Evolutionary conservation across 2,888 invertebrate species (phyloP).

Genomic region (Cantharis lateralis): DNA sequence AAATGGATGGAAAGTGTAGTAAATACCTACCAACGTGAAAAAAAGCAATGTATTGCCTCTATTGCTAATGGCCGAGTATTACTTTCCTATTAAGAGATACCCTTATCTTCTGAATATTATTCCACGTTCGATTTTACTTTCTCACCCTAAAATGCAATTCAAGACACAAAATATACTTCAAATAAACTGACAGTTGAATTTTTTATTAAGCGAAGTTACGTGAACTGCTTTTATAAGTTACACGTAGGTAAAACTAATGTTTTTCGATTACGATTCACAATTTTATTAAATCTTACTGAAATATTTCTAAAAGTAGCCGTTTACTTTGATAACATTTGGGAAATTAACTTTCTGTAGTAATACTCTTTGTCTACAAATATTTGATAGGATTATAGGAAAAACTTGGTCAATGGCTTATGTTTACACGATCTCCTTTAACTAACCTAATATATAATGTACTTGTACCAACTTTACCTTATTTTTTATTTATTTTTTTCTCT

Average conservation of each 20-base stretch:
- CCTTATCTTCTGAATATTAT: not conserved
- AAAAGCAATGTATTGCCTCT: not conserved
- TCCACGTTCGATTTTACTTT: not conserved
- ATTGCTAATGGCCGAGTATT: not conserved
- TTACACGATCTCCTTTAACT: too few species aligned
- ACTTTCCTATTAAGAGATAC: not conserved
- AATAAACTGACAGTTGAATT: conserved; percentile 19
- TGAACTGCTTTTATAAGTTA: conserved; percentile 2
- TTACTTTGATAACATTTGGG: not conserved
- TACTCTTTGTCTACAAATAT: not conserved
- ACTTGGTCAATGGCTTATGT: too few species aligned
- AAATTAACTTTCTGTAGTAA: not conserved
- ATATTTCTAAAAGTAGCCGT: too few species aligned
- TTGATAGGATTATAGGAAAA: too few species aligned
- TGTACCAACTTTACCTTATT: too few species aligned
- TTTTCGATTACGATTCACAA: not conserved
- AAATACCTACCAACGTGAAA: not conserved
- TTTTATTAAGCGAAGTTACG: conserved; percentile 10
- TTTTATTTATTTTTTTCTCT: too few species aligned
- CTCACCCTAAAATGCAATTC: not conserved
- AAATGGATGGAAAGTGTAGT: not conserved
- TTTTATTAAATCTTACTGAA: not conserved
- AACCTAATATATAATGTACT: too few species aligned
- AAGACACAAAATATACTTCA: conserved; percentile 7
- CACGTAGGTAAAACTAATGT: not conserved